These are phyloP conservation scores for Tipula unca DNA, from an alignment of 2,888 invertebrate species.

Conservation along the genomic window DNA sequence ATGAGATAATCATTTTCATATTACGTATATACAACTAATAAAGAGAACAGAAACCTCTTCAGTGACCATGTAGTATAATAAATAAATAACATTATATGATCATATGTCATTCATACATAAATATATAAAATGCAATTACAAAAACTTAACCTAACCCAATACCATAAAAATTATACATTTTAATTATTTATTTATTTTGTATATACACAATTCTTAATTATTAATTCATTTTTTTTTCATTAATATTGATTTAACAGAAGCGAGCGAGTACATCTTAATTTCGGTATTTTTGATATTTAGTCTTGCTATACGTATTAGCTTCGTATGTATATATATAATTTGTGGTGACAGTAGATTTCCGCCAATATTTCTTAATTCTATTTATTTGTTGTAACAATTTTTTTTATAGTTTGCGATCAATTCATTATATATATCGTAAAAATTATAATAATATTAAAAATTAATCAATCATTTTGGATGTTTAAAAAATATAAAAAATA, in stretches of 20 bases:
- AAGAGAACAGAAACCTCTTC: neutral
- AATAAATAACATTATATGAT: neutral
- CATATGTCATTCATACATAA: neutral
- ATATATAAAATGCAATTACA: neutral
- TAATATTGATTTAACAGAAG: neutral
- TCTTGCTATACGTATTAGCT: too few species aligned
- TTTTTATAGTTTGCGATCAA: neutral
- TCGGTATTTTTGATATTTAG: neutral
- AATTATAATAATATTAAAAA: neutral
- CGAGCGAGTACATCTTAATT: neutral
- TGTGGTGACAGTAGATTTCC: neutral
- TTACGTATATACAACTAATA: neutral
- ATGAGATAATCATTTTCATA: neutral
- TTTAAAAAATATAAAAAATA: neutral
- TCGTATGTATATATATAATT: neutral
- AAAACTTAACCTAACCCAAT: neutral
- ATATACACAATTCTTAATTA: neutral
- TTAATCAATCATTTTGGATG: neutral
- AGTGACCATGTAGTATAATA: neutral
- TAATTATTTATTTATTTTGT: neutral
- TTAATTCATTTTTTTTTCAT: neutral
- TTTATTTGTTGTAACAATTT: neutral
- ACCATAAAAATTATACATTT: neutral
- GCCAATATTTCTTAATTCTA: neutral
- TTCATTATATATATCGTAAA: neutral